Percentiles rank a stretch among this genome's conserved stretches.
These are phyloP conservation scores for Dendrocopos noguchii DNA, from an alignment of 2,113 vertebrate species.

Conservation along the genomic window DNA sequence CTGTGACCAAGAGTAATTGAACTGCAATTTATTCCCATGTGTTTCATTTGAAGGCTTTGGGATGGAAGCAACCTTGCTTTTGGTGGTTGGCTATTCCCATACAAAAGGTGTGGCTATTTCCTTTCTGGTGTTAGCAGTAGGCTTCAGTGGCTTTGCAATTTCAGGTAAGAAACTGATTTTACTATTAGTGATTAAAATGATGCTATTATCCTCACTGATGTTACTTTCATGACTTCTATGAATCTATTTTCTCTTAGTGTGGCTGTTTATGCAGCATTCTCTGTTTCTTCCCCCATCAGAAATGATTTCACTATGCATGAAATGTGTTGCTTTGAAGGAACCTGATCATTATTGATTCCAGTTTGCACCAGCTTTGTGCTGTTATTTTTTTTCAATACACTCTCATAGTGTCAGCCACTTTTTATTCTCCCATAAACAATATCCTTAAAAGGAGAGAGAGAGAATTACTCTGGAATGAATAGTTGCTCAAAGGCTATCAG, in stretches of 20 bases:
- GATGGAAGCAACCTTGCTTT: slow-evolving; percentile 95
- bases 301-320: neutral
- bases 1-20: neutral
- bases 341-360: neutral
- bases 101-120: slow-evolving; percentile 93
- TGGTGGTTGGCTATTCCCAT: slow-evolving; percentile 96
- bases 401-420: neutral
- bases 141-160: slow-evolving; percentile 98
- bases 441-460: neutral
- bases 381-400: neutral
- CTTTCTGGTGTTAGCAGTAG: slow-evolving; percentile 95
- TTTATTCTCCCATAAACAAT: neutral
- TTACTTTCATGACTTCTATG: neutral
- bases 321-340: neutral
- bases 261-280: neutral
- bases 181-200: neutral
- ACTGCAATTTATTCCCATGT: neutral
- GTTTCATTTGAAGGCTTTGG: slow-evolving; percentile 87
- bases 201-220: neutral
- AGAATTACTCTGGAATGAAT: neutral
- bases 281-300: neutral
- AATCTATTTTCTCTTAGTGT: neutral
- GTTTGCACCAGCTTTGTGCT: neutral
- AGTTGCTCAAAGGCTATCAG: neutral
- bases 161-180: slow-evolving; percentile 83